These are phyloP conservation scores for Dasyprocta punctata DNA, from an alignment of 2,113 vertebrate genomes.

Conservation along the genomic window DNA sequence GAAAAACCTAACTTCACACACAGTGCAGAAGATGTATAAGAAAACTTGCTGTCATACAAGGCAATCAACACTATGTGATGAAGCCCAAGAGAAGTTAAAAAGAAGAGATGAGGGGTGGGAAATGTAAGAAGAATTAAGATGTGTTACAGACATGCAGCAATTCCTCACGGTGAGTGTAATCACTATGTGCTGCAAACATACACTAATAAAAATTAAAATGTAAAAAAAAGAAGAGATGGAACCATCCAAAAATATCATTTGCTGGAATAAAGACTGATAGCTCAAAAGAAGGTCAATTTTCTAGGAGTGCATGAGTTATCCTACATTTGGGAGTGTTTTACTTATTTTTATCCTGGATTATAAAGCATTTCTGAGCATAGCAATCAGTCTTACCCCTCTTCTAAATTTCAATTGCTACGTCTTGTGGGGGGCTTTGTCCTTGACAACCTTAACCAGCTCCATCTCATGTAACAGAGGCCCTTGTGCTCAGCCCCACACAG, in stretches of 20 bases:
- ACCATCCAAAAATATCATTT: background rate
- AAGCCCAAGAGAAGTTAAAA: background rate
- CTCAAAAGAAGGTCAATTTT: background rate
- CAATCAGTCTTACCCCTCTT: background rate
- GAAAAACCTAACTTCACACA: background rate
- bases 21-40: background rate
- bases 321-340: background rate
- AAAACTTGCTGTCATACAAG: background rate
- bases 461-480: background rate
- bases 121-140: background rate
- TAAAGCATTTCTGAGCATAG: background rate
- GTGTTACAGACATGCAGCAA: background rate
- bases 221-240: background rate
- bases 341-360: background rate
- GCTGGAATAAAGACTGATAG: background rate
- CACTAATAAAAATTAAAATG: background rate
- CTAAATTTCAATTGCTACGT: background rate
- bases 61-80: background rate
- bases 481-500: background rate
- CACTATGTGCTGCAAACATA: background rate
- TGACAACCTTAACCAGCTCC: background rate
- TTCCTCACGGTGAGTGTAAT: background rate
- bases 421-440: background rate
- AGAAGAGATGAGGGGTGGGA: background rate
- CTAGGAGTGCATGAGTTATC: background rate